Conservation (phyloP, 1,140 invertebrate species). For the Papilio aristodemus region DNA sequence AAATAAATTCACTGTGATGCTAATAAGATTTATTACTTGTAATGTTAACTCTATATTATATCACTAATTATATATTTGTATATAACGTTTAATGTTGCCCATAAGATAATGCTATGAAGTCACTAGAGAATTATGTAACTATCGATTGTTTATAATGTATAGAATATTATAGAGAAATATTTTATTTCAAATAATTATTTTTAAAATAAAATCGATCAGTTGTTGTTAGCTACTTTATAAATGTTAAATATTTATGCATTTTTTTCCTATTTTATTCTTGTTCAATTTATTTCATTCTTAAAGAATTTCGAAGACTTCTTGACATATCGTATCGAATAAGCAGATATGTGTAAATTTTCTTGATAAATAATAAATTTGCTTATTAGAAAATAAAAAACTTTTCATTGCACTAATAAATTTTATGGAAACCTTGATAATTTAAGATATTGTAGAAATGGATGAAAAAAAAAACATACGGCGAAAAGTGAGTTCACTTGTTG, state of each 20-base stretch:
- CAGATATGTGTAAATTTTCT: conserved; percentile 68
- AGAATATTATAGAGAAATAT: conserved; percentile 27
- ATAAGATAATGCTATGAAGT: conserved; percentile 31
- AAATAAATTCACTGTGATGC: conserved; percentile 75
- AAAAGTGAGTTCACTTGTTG: no score
- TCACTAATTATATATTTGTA: conserved; percentile 45
- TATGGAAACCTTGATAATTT: neutral
- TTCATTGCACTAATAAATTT: conserved; percentile 20
- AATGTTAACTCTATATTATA: conserved; percentile 47
- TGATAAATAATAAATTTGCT: conserved; percentile 73
- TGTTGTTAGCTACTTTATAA: conserved; percentile 10
- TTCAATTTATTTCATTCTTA: conserved; percentile 35
- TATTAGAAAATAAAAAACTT: conserved; percentile 57
- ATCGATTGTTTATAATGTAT: conserved; percentile 28
- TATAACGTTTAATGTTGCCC: conserved; percentile 44
- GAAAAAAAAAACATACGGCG: no score
- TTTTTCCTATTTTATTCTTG: conserved; percentile 32
- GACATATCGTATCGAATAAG: conserved; percentile 75
- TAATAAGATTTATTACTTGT: conserved; percentile 66
- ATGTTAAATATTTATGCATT: conserved; percentile 19
- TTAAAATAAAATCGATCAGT: neutral
- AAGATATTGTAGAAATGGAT: neutral
- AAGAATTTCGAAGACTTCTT: conserved; percentile 62
- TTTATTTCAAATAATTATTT: conserved; percentile 10
- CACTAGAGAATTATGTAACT: conserved; percentile 23